These are phyloP conservation scores for Phenganax marumi DNA, from an alignment of 92 coral and sea anemone genomes.

Conservation along the genomic window DNA sequence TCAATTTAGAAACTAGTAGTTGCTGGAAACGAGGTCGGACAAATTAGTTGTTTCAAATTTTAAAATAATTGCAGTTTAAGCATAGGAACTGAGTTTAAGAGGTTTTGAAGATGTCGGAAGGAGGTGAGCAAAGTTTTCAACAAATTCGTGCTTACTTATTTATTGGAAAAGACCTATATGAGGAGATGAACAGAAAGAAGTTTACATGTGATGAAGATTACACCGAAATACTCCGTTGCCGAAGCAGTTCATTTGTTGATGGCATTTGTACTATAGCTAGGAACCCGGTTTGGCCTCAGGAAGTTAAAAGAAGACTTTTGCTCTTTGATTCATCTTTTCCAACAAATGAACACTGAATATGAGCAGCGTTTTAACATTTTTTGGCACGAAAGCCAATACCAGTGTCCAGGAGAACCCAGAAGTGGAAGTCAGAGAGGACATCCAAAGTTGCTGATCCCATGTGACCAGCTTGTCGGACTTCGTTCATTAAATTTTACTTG, in stretches of 20 bases:
- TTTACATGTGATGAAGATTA: not conserved
- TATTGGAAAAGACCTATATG: not conserved
- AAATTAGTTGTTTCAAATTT: no score
- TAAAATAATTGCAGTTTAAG: no score
- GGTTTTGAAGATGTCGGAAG: no score
- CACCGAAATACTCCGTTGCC: not conserved
- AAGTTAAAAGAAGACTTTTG: not conserved
- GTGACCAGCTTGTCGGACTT: constrained; percentile 53
- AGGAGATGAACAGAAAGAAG: not conserved
- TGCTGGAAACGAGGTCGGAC: no score
- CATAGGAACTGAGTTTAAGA: no score
- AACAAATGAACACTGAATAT: not conserved
- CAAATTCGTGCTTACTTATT: no score
- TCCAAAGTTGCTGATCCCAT: constrained; percentile 43
- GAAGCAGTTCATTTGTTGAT: not conserved
- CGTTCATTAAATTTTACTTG: constrained; percentile 58
- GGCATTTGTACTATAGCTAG: not conserved
- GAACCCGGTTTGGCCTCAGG: not conserved
- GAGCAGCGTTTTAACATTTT: not conserved
- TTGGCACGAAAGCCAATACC: not conserved
- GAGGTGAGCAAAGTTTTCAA: no score
- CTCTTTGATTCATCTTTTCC: not conserved
- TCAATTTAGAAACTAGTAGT: no score
- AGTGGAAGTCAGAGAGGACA: constrained; percentile 40
- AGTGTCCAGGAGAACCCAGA: not conserved